phyloP scores from a whole-genome alignment of 2,113 vertebrate species.

The Bothrops jararaca region DNA sequence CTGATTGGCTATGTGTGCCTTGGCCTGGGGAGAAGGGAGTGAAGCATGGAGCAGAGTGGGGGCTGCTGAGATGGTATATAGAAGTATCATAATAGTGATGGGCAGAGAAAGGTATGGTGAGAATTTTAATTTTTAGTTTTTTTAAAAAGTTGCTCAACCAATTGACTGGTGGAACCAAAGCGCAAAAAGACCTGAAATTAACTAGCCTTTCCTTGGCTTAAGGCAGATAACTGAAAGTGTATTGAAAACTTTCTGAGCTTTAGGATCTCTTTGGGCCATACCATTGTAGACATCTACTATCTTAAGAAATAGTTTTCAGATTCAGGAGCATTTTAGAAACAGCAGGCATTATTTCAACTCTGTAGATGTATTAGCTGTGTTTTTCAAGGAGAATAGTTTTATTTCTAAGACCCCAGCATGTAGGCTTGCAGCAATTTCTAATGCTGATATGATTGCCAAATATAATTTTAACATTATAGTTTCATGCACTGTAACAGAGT shows the following conservation, averaged over 20 bases:
- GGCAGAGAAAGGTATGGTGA: not conserved
- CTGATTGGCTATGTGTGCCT: not conserved
- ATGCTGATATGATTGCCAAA: constrained; percentile 12
- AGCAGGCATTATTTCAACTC: not conserved
- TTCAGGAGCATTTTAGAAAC: not conserved
- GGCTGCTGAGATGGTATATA: not conserved
- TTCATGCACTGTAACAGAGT: constrained; percentile 32
- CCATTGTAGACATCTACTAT: not conserved
- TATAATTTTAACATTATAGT: constrained; percentile 19
- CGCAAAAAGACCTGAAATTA: not conserved
- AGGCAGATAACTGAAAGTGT: not conserved
- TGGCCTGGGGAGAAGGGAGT: not conserved
- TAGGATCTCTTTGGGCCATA: not conserved
- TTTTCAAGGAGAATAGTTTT: constrained; percentile 9
- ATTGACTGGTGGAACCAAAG: not conserved
- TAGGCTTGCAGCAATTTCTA: not conserved
- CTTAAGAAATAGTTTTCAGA: not conserved
- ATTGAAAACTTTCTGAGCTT: not conserved
- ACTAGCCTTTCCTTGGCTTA: not conserved
- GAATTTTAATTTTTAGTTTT: not conserved
- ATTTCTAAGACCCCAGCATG: not conserved
- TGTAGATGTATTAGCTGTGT: not conserved
- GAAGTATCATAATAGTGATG: not conserved
- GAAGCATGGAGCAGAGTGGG: not conserved
- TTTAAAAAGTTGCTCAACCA: not conserved